Percentiles rank a stretch among this genome's conserved stretches.
phyloP scores from a whole-genome alignment of 2,797 vertebrate genomes.

The Momotus momota region DNA sequence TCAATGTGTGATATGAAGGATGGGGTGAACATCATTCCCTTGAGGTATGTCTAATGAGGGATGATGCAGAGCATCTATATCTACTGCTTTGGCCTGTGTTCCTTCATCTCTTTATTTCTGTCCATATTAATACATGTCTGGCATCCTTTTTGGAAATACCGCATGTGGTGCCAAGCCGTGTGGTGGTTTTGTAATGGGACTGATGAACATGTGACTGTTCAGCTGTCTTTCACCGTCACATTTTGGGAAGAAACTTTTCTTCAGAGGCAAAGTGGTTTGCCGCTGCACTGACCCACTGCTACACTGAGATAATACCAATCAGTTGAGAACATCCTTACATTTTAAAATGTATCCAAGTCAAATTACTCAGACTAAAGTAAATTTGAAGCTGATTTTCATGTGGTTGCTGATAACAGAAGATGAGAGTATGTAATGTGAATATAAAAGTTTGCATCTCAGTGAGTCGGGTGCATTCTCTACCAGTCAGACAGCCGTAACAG shows the following conservation, averaged over 20 bases:
- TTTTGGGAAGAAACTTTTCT: background rate
- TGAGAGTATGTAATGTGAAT: background rate
- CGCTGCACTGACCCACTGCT: background rate
- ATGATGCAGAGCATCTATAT: background rate
- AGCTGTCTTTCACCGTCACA: background rate
- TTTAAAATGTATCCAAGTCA: background rate
- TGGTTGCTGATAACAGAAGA: background rate
- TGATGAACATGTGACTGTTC: background rate
- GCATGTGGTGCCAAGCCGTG: background rate
- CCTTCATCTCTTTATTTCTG: background rate
- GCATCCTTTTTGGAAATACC: background rate
- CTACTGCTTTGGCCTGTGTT: background rate
- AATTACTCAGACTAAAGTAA: background rate
- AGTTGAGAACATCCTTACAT: background rate
- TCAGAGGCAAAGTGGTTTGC: background rate
- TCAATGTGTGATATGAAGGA: rapidly evolving
- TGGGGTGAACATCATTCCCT: background rate
- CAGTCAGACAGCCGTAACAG: background rate
- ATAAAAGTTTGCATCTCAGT: background rate
- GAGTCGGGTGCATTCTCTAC: background rate
- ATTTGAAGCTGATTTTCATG: background rate
- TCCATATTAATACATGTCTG: background rate
- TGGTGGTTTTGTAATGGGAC: background rate
- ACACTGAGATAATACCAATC: background rate
- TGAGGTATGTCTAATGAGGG: background rate